A percentile compares a stretch with the other conserved stretches of the same genome.
Evolutionary conservation across 1,140 invertebrate species (phyloP).

Genomic region (Macrocentrus cingulum): DNA sequence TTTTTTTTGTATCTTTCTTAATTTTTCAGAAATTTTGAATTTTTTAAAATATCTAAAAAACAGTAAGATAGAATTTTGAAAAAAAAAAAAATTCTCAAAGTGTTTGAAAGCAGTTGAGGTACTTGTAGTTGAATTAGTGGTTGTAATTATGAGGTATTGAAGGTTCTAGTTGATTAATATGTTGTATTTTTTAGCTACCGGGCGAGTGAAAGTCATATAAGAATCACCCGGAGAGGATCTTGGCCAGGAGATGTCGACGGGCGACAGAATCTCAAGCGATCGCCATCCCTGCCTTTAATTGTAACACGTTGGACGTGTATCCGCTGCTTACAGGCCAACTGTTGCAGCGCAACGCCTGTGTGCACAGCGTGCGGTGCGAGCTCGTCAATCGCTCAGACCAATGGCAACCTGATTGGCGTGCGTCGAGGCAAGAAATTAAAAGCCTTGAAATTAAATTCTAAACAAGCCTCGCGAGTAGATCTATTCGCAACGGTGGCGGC

Average conservation of each 20-base stretch:
- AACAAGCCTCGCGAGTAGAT: conserved; percentile 36
- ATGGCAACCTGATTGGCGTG: conserved; percentile 49
- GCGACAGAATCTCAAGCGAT: conserved; percentile 37
- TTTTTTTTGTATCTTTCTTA: too few relatives aligned
- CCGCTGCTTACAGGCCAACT: conserved; percentile 52
- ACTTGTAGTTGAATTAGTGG: too few relatives aligned
- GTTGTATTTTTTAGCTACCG: too few relatives aligned
- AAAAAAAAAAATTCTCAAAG: too few relatives aligned
- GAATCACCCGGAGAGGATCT: conserved; percentile 37
- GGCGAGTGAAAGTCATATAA: too few relatives aligned
- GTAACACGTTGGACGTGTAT: conserved; percentile 55
- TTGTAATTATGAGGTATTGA: too few relatives aligned
- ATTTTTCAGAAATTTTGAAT: too few relatives aligned
- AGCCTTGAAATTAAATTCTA: conserved; percentile 43
- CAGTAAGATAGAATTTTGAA: too few relatives aligned
- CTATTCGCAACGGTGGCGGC: conserved; percentile 41
- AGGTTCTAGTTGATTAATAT: too few relatives aligned
- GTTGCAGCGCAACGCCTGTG: conserved; percentile 45
- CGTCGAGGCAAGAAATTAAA: conserved; percentile 50
- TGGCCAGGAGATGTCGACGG: conserved; percentile 40
- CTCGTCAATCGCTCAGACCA: conserved; percentile 48
- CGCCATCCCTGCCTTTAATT: conserved; percentile 49
- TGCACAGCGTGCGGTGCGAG: conserved; percentile 54
- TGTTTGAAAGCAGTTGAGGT: too few relatives aligned
- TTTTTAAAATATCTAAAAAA: too few relatives aligned